Conservation (phyloP, 2,113 vertebrate species). For the Cyprinodon variegatus region DNA sequence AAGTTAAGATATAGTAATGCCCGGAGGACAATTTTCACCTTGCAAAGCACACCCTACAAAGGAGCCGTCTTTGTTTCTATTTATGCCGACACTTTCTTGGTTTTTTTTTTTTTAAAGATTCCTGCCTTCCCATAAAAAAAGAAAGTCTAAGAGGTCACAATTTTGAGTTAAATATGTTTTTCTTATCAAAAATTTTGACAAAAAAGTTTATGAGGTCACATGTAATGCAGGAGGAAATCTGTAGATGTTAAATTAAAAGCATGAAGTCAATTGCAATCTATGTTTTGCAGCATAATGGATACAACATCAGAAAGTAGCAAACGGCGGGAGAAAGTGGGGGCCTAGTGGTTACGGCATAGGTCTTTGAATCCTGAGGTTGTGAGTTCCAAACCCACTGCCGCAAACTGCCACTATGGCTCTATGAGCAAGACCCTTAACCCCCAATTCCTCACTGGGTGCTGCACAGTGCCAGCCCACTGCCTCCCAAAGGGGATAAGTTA, state of each 20-base stretch:
- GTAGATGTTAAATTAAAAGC: not conserved
- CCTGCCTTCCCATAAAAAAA: not conserved
- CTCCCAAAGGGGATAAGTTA: too few species aligned
- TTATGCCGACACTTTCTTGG: not conserved
- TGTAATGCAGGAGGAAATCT: not conserved
- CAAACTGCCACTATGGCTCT: too few species aligned
- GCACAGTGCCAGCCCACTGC: too few species aligned
- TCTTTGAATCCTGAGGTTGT: too few species aligned
- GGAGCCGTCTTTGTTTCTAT: not conserved
- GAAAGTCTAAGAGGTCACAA: not conserved
- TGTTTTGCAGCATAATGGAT: not conserved
- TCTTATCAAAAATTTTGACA: not conserved
- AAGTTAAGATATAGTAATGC: not conserved
- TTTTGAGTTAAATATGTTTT: not conserved
- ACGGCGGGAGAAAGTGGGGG: too few species aligned
- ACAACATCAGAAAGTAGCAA: not conserved
- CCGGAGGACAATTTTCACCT: not conserved
- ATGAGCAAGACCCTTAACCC: too few species aligned
- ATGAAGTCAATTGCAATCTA: not conserved
- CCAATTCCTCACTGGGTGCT: too few species aligned
- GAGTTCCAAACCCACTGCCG: too few species aligned
- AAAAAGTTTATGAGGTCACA: not conserved
- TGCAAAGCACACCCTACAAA: not conserved
- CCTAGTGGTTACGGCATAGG: too few species aligned
- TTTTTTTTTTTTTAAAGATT: not conserved